Percentiles rank a stretch among this genome's conserved stretches.
phyloP scores from a whole-genome alignment of 2,888 invertebrate species.

The Parnassius mnemosyne region DNA sequence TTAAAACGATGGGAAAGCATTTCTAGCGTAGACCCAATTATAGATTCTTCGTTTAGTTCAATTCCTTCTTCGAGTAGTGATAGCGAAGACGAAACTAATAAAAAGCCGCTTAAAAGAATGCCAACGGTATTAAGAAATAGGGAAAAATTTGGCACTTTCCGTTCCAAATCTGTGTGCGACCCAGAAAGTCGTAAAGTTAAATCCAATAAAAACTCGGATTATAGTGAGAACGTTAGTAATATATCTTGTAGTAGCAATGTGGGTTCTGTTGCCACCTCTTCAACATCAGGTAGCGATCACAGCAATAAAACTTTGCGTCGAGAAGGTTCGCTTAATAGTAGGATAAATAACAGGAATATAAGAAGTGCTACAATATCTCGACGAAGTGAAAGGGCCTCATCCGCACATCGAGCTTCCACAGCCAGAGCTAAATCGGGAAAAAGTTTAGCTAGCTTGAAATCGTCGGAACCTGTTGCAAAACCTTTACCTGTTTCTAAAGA shows the following conservation, averaged over 20 bases:
- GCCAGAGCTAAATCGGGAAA: slow-evolving; percentile 82
- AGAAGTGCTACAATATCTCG: slow-evolving; percentile 75
- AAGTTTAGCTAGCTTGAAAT: slow-evolving; percentile 67
- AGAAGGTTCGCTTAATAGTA: slow-evolving; percentile 64
- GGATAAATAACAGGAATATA: slow-evolving; percentile 62
- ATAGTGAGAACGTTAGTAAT: slow-evolving; percentile 68
- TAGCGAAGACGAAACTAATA: slow-evolving; percentile 67
- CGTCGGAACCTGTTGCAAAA: slow-evolving; percentile 75
- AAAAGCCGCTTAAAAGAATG: slow-evolving; percentile 58
- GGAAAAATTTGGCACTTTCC: slow-evolving; percentile 64
- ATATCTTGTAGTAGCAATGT: slow-evolving; percentile 68
- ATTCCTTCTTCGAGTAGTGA: slow-evolving; percentile 76
- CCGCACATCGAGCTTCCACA: slow-evolving; percentile 82
- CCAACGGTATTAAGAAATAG: slow-evolving; percentile 66
- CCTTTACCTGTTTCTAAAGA: slow-evolving; percentile 80
- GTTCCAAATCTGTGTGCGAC: slow-evolving; percentile 75
- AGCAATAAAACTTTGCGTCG: slow-evolving; percentile 61
- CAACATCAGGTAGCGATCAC: slow-evolving; percentile 72
- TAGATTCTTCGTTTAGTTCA: slow-evolving; percentile 84
- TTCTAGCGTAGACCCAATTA: slow-evolving; percentile 85
- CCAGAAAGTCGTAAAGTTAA: slow-evolving; percentile 64
- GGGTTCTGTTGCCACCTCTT: slow-evolving; percentile 68
- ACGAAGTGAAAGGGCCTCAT: slow-evolving; percentile 67
- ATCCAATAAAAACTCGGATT: slow-evolving; percentile 56
- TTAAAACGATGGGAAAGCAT: slow-evolving; percentile 82